Evolutionary conservation across 1,140 invertebrate genomes (phyloP).

Genomic region (Prorops nasuta): DNA sequence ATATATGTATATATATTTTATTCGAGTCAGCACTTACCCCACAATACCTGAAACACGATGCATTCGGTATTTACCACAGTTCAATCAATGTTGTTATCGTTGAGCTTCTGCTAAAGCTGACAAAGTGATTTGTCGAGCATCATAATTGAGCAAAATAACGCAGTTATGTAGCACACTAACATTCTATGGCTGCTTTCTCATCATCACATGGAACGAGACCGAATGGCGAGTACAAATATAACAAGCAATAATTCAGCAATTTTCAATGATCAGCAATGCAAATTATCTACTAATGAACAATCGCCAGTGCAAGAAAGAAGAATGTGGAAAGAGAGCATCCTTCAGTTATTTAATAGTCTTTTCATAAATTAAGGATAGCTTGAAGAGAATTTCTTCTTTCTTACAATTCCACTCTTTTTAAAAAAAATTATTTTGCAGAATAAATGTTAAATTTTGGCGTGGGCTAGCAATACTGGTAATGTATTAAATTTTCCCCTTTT

Average conservation of each 20-base stretch:
- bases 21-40: constrained; percentile 21
- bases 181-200: constrained; percentile 14
- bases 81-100: constrained; percentile 22
- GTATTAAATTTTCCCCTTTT: too few species aligned
- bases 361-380: too few species aligned
- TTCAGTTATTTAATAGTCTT: too few species aligned
- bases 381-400: too few species aligned
- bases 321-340: too few species aligned
- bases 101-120: constrained; percentile 32
- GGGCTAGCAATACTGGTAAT: too few species aligned
- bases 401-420: too few species aligned
- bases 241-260: constrained; percentile 11
- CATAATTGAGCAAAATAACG: constrained; percentile 10
- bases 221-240: constrained; percentile 13
- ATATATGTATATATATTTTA: constrained; percentile 10
- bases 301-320: too few species aligned
- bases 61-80: constrained; percentile 10
- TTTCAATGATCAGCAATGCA: too few species aligned
- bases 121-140: constrained; percentile 16
- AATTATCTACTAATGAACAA: too few species aligned
- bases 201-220: constrained; percentile 4
- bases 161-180: constrained; percentile 19
- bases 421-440: too few species aligned
- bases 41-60: constrained; percentile 16
- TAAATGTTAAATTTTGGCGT: too few species aligned